These are phyloP conservation scores for Hystrix brachyura DNA, from an alignment of 2,113 vertebrate genomes.

Conservation along the genomic window DNA sequence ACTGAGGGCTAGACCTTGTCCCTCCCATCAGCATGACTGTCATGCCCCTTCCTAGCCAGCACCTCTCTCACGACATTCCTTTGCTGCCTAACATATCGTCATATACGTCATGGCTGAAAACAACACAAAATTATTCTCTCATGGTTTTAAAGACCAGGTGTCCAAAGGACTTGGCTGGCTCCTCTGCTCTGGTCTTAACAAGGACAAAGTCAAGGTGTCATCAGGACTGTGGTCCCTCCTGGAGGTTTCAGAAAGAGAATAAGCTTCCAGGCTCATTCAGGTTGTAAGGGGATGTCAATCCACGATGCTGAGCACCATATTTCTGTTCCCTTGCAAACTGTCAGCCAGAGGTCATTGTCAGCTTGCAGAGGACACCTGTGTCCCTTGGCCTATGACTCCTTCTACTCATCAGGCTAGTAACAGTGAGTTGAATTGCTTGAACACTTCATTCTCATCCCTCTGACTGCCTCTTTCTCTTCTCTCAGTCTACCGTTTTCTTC, in stretches of 20 bases:
- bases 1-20: too few species aligned
- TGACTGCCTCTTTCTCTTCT: not conserved
- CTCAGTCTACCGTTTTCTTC: not conserved
- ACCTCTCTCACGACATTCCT: not conserved
- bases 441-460: not conserved
- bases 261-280: not conserved
- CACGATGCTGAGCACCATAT: fast-evolving
- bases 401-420: not conserved
- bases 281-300: not conserved
- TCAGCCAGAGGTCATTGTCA: not conserved
- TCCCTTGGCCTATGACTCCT: not conserved
- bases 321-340: not conserved
- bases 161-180: not conserved
- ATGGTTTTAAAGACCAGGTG: not conserved
- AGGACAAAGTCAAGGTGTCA: not conserved
- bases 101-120: not conserved
- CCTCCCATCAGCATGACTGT: not conserved
- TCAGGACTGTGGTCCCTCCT: not conserved
- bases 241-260: not conserved
- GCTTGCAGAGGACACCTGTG: not conserved
- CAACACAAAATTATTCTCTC: not conserved
- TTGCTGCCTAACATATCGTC: not conserved
- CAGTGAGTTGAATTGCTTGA: not conserved
- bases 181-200: not conserved
- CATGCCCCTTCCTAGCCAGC: too few species aligned